These are phyloP conservation scores for Geodia barretti DNA, from an alignment of 37 sponge, comb jelly and placozoan species.

Conservation along the genomic window DNA sequence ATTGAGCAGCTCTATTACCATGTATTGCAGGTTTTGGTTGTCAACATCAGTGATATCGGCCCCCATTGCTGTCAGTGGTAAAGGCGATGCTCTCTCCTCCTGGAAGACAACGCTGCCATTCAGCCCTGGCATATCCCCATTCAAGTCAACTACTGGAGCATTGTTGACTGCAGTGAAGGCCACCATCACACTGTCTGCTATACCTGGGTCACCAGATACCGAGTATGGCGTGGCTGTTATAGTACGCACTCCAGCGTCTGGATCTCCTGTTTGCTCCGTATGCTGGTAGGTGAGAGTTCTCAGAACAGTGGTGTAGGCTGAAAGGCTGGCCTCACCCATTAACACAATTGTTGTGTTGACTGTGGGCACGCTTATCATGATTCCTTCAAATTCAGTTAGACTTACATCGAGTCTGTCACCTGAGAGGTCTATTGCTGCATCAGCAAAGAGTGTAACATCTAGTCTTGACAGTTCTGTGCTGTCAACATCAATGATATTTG, in stretches of 20 bases:
- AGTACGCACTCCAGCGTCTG: constrained; percentile 33
- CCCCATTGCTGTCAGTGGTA: constrained; percentile 14
- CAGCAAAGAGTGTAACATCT: constrained; percentile 10
- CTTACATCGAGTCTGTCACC: constrained; percentile 16
- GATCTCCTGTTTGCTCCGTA: constrained; percentile 9
- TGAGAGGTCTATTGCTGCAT: neutral
- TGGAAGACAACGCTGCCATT: constrained; percentile 18
- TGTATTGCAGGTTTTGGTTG: constrained; percentile 1
- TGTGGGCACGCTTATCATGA: neutral
- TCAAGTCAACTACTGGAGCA: constrained; percentile 70
- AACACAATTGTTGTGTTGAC: constrained; percentile 9
- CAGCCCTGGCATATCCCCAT: constrained; percentile 42
- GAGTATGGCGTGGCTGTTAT: constrained; percentile 31
- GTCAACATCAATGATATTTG: constrained; percentile 52
- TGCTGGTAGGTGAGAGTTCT: constrained; percentile 63
- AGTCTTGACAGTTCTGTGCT: constrained; percentile 27
- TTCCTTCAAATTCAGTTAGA: neutral
- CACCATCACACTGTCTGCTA: constrained; percentile 32
- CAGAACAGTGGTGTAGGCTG: constrained; percentile 31
- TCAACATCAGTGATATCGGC: constrained; percentile 38
- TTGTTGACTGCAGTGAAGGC: constrained; percentile 54
- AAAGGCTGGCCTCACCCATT: constrained; percentile 23
- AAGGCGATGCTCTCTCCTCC: constrained; percentile 32
- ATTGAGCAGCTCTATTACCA: constrained; percentile 12
- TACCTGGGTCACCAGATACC: constrained; percentile 15